A percentile compares a stretch with the other conserved stretches of the same genome.
Evolutionary conservation across 2,113 vertebrate species (phyloP).

Genomic region (Dasypus novemcinctus): DNA sequence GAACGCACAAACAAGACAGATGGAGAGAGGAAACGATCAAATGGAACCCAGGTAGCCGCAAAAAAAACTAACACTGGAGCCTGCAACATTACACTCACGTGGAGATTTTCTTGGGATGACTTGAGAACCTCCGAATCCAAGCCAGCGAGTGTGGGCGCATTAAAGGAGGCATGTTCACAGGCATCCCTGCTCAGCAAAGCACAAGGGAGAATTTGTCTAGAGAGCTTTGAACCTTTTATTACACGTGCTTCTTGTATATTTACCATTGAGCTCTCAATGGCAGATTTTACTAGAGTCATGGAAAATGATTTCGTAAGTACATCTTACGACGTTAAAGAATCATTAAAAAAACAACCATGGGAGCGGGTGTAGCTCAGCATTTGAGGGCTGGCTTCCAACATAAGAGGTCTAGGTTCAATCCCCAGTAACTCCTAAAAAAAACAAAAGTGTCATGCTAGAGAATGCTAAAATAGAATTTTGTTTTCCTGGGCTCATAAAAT

Average conservation of each 20-base stretch:
- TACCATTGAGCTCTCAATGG: not conserved
- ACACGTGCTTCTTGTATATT: not conserved
- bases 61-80: not conserved
- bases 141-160: not conserved
- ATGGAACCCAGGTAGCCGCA: not conserved
- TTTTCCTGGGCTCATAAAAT: not conserved
- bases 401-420: too few relatives aligned
- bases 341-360: not conserved
- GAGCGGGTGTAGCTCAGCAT: too few relatives aligned
- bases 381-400: too few relatives aligned
- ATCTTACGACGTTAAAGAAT: not conserved
- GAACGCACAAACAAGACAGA: not conserved
- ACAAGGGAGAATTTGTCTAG: not conserved
- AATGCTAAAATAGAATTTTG: not conserved
- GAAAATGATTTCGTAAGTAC: not conserved
- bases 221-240: not conserved
- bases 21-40: not conserved
- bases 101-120: not conserved
- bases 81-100: not conserved
- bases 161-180: not conserved
- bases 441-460: not conserved
- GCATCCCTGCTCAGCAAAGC: not conserved
- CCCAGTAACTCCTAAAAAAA: too few relatives aligned
- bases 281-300: not conserved
- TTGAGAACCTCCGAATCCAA: not conserved